These are phyloP conservation scores for Florisuga fusca DNA, from an alignment of 2,797 vertebrate species.

Conservation along the genomic window DNA sequence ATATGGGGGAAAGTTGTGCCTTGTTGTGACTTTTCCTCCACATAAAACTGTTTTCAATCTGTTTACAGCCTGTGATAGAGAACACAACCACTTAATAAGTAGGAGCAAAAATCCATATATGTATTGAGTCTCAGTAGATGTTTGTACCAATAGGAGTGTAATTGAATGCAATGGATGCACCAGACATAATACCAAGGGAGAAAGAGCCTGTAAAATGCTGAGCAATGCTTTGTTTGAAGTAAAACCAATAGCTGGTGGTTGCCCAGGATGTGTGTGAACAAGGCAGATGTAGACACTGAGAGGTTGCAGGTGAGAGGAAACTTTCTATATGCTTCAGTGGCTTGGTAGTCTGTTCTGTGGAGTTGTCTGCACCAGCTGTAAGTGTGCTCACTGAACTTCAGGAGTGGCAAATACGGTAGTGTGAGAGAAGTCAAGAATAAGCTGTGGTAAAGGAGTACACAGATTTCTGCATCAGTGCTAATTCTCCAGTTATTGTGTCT, in stretches of 20 bases:
- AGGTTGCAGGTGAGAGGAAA: neutral
- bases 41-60: neutral
- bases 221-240: neutral
- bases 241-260: neutral
- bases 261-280: neutral
- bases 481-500: neutral
- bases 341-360: neutral
- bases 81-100: neutral
- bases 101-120: neutral
- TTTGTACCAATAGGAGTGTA: neutral
- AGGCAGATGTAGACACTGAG: neutral
- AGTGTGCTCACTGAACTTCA: neutral
- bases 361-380: neutral
- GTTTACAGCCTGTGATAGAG: neutral
- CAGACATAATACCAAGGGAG: neutral
- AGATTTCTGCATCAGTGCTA: neutral
- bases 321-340: neutral
- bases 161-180: neutral
- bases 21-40: neutral
- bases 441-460: neutral
- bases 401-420: fast-evolving
- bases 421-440: neutral
- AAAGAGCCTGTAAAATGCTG: neutral
- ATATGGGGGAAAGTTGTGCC: fast-evolving
- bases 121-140: neutral